These are phyloP conservation scores for Synanthedon myopaeformis DNA, from an alignment of 2,888 invertebrate species.

Conservation along the genomic window DNA sequence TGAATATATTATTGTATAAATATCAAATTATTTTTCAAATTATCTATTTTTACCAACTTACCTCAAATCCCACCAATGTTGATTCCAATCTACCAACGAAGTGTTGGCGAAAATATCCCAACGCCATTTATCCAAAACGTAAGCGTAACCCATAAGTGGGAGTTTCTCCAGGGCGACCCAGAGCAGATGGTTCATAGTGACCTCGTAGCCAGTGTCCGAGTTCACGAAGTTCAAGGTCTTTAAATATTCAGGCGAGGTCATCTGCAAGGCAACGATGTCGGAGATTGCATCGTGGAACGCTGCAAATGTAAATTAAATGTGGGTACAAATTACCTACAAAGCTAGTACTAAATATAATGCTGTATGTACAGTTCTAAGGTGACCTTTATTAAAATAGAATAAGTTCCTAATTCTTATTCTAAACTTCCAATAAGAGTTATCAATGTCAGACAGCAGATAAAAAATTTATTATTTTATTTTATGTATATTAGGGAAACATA, in stretches of 20 bases:
- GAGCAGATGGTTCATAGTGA: slow-evolving; percentile 47
- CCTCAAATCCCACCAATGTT: slow-evolving; percentile 62
- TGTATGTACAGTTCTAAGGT: too few relatives aligned
- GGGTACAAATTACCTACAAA: background rate
- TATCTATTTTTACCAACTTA: slow-evolving; percentile 8
- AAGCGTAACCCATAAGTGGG: slow-evolving; percentile 56
- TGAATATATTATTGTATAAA: too few relatives aligned
- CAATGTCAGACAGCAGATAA: too few relatives aligned
- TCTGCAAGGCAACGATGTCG: slow-evolving; percentile 71
- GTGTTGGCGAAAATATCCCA: slow-evolving; percentile 55
- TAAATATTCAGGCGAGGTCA: slow-evolving; percentile 64
- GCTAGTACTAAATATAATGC: too few relatives aligned
- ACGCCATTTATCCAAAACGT: slow-evolving; percentile 55
- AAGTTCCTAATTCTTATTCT: too few relatives aligned
- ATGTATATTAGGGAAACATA: too few relatives aligned
- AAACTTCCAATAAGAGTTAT: too few relatives aligned
- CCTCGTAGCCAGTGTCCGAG: slow-evolving; percentile 38
- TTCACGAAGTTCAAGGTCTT: slow-evolving; percentile 48
- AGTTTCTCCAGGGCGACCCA: slow-evolving; percentile 57
- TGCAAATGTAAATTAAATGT: slow-evolving; percentile 16
- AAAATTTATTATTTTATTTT: too few relatives aligned
- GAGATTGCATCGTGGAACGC: slow-evolving; percentile 76
- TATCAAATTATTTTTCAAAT: too few relatives aligned
- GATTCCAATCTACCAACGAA: slow-evolving; percentile 46
- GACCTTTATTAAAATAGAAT: too few relatives aligned